Evolutionary conservation across 2,888 invertebrate species (phyloP), one percentile per base, ranked within the genome.

Genomic region (Philhelius pedissequus): DNA sequence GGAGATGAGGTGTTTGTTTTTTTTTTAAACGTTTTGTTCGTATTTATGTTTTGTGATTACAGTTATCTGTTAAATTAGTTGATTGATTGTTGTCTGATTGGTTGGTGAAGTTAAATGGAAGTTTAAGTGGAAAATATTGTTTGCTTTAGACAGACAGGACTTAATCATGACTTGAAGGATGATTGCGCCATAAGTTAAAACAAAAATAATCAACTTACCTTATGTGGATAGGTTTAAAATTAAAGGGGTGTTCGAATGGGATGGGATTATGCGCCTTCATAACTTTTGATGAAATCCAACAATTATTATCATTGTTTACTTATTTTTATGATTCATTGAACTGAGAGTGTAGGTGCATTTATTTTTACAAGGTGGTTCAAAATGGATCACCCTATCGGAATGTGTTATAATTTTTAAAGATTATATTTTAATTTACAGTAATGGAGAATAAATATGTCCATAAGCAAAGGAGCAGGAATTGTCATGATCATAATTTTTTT

Each of bases 121-220:
- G 68, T 52, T 74, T 83, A 83, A 83, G 82, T 77, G 73, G 82
- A 78, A 83, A 83, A 73, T 78, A 62, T 56, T 83, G 82, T 78
- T 64, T 78, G 60, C 20, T 64, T 58, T 54, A 35, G 56, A 52
- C 38, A 25, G 54, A n/a, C 27, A 38, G 15, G 48, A 30, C 38
- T 48, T 78, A 64, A 71, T 71, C 45, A 32, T 22, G 27, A 32
- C 7, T 62, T 18, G 30, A 32, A 45, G 62, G 45, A 64, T 45
- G 30, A n/a, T 20, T n/a, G 11, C 9, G 20, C n/a, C 32, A 45
- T 62, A n/a, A n/a, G n/a, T n/a, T n/a, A n/a, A n/a, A n/a, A n/a
- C n/a, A n/a, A n/a, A n/a, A n/a, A n/a, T n/a, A n/a, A n/a, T n/a
- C n/a, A n/a, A n/a, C n/a, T n/a, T n/a, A n/a, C n/a, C n/a, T n/a